Evolutionary conservation across 2,888 invertebrate genomes (phyloP).

Genomic region (Hypolimnas misippus): DNA sequence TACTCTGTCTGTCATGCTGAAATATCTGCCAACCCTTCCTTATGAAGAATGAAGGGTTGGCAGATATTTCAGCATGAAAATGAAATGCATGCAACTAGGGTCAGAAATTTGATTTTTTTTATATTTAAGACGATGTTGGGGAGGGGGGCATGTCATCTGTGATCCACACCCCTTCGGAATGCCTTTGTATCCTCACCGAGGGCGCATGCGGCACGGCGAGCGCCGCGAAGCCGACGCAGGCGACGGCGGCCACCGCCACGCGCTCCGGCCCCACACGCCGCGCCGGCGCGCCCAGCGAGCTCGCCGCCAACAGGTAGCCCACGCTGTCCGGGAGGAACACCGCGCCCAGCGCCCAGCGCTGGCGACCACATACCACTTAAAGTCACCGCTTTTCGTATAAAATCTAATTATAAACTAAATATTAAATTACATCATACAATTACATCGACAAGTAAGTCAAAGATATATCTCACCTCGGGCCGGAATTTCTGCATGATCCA

Average conservation of each 20-base stretch:
- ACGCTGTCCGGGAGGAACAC: constrained; percentile 75
- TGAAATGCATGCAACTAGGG: too few species aligned
- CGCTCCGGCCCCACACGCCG: constrained; percentile 58
- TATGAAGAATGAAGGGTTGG: too few species aligned
- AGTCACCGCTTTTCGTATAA: not conserved
- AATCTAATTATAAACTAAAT: too few species aligned
- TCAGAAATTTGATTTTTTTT: too few species aligned
- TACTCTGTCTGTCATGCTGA: too few species aligned
- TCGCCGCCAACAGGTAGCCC: constrained; percentile 68
- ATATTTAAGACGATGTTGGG: too few species aligned
- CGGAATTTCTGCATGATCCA: constrained; percentile 67
- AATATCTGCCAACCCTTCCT: too few species aligned
- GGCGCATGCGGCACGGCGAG: constrained; percentile 61
- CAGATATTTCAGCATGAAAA: too few species aligned
- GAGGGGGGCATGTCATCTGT: too few species aligned
- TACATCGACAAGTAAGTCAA: too few species aligned
- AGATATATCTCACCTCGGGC: constrained; percentile 50
- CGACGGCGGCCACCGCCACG: constrained; percentile 59
- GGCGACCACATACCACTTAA: constrained; percentile 7
- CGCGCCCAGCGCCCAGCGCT: constrained; percentile 69
- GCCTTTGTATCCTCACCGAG: constrained; percentile 53
- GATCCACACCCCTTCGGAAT: too few species aligned
- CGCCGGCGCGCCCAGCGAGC: constrained; percentile 54
- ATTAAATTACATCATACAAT: too few species aligned
- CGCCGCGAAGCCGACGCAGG: constrained; percentile 61